Evolutionary conservation across 2,113 vertebrate species (phyloP).

Genomic region (Raja brachyura): DNA sequence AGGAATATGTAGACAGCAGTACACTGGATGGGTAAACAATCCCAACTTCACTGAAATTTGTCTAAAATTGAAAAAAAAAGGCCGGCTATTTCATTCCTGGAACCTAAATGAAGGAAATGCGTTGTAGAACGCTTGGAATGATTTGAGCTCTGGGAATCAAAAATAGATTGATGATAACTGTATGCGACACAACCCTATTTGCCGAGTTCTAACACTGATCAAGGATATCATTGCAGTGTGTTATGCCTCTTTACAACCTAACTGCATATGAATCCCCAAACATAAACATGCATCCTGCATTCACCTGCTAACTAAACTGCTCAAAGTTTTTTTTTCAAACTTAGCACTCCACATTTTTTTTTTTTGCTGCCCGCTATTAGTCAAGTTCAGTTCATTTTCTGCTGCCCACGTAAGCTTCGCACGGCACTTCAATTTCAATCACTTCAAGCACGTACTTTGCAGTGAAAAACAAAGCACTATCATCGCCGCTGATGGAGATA

Average conservation of each 20-base stretch:
- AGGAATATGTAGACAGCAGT: constrained; percentile 99
- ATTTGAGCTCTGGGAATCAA: constrained; percentile 81
- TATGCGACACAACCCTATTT: constrained; percentile 75
- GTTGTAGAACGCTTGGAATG: constrained; percentile 84
- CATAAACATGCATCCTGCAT: constrained; percentile 60
- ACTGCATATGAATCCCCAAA: constrained; percentile 74
- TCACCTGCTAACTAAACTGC: constrained; percentile 49
- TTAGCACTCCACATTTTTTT: constrained; percentile 47
- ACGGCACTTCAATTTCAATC: constrained; percentile 45
- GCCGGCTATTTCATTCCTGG: constrained; percentile 98
- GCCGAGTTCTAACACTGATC: constrained; percentile 74
- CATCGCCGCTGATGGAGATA: constrained; percentile 36
- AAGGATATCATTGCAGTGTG: constrained; percentile 84
- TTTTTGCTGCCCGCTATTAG: constrained; percentile 46
- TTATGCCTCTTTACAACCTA: constrained; percentile 72
- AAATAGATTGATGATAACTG: constrained; percentile 88
- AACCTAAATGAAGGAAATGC: constrained; percentile 79
- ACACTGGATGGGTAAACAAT: constrained; percentile 98
- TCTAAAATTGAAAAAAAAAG: constrained; percentile 99
- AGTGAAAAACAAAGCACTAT: constrained; percentile 49
- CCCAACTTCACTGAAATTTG: constrained; percentile 97
- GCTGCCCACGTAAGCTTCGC: constrained; percentile 39
- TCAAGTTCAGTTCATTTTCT: constrained; percentile 43
- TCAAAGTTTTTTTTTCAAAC: constrained; percentile 43
- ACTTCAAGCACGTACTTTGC: constrained; percentile 39